Percentiles rank a stretch among this genome's conserved stretches.
phyloP scores from a whole-genome alignment of 2,888 invertebrate species.

The Stenodera caucasica region DNA sequence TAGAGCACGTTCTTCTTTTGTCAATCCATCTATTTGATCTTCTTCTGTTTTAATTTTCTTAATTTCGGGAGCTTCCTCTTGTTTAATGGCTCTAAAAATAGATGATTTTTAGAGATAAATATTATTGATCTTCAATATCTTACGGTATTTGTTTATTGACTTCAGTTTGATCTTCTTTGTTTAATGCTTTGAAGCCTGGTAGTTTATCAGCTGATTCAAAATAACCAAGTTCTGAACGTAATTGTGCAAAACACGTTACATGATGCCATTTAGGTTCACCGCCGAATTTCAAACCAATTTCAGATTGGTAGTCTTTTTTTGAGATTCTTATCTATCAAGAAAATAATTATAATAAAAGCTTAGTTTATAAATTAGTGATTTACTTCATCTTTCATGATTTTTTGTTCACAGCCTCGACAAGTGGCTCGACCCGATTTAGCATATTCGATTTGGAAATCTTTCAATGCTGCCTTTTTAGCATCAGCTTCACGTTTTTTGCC shows the following conservation, averaged over 20 bases:
- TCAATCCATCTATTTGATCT: slow-evolving; percentile 58
- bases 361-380: neutral
- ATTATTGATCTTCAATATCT: slow-evolving; percentile 44
- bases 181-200: slow-evolving; percentile 74
- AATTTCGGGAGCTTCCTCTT: slow-evolving; percentile 62
- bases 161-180: slow-evolving; percentile 69
- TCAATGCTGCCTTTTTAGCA: slow-evolving; percentile 53
- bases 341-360: slow-evolving; percentile 5
- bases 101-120: slow-evolving; percentile 4
- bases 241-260: slow-evolving; percentile 82
- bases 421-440: slow-evolving; percentile 80
- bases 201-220: slow-evolving; percentile 71
- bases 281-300: slow-evolving; percentile 77
- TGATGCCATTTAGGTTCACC: slow-evolving; percentile 91
- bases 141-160: slow-evolving; percentile 69
- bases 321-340: slow-evolving; percentile 66
- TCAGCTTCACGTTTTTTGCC: slow-evolving; percentile 56
- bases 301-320: slow-evolving; percentile 83
- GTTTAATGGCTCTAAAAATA: slow-evolving; percentile 53
- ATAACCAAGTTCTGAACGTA: slow-evolving; percentile 73
- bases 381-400: slow-evolving; percentile 74
- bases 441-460: slow-evolving; percentile 80
- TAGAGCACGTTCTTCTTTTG: slow-evolving; percentile 61
- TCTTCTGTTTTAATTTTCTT: slow-evolving; percentile 75
- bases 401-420: slow-evolving; percentile 83